These are phyloP conservation scores for Betta splendens DNA, from an alignment of 2,797 vertebrate species.

Conservation along the genomic window DNA sequence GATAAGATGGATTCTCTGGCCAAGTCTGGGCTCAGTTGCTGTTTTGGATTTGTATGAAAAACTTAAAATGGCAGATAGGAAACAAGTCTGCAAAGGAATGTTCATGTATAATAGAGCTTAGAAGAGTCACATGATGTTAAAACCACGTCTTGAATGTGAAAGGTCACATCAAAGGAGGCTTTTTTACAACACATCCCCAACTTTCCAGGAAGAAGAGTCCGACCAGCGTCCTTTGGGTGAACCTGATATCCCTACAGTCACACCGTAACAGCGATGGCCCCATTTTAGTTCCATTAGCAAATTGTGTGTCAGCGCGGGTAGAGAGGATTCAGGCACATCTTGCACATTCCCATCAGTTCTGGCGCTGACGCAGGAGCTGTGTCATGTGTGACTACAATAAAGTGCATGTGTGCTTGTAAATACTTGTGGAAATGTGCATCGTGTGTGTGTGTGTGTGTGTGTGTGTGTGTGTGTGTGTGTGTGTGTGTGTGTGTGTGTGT, in stretches of 20 bases:
- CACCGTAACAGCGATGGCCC: constrained; percentile 25
- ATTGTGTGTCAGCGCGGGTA: constrained; percentile 35
- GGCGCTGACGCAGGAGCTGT: constrained; percentile 28
- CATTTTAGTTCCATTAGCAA: constrained; percentile 41
- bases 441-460: constrained; percentile 54
- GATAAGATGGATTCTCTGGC: neutral
- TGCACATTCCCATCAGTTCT: constrained; percentile 27
- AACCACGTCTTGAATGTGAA: neutral
- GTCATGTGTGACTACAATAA: constrained; percentile 54
- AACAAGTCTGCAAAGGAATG: neutral
- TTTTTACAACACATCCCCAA: neutral
- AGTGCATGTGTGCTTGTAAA: constrained; percentile 66
- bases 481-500: too few species aligned
- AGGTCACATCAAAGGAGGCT: constrained; percentile 11
- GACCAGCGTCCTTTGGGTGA: constrained; percentile 7
- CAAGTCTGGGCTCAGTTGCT: neutral
- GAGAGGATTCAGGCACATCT: constrained; percentile 25
- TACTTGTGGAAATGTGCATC: constrained; percentile 53
- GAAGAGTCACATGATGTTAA: neutral
- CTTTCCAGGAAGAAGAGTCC: neutral
- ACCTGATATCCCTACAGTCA: constrained; percentile 17
- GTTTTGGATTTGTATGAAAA: neutral
- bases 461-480: constrained; percentile 30
- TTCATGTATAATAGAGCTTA: neutral
- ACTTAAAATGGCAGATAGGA: neutral